phyloP scores from a whole-genome alignment of 2,113 vertebrate genomes.

The Thomomys bottae region DNA sequence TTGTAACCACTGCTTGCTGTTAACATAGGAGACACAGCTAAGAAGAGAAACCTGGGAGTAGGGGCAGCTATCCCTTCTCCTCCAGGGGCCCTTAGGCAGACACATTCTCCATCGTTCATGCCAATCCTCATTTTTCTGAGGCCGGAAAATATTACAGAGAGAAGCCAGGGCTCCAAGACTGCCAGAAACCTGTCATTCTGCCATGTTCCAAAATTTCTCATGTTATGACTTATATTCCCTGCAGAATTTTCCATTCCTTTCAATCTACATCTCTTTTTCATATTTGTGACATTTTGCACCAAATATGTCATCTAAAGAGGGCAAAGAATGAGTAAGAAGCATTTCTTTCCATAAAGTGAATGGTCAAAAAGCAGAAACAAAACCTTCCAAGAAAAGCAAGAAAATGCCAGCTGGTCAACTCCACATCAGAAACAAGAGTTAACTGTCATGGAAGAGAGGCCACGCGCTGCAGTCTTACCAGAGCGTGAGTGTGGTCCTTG shows the following conservation, averaged over 20 bases:
- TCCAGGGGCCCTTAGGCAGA: background rate
- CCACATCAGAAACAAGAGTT: background rate
- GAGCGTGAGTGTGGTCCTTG: background rate
- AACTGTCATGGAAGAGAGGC: background rate
- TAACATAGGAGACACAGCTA: background rate
- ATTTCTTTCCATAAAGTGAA: background rate
- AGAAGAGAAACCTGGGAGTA: background rate
- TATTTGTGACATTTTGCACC: background rate
- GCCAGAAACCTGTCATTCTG: conserved; percentile 31
- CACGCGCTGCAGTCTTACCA: background rate
- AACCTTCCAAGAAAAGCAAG: background rate
- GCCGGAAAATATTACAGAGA: background rate
- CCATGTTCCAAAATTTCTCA: conserved; percentile 8
- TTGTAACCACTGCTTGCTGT: background rate
- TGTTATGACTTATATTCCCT: conserved; percentile 36
- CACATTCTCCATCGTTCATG: background rate
- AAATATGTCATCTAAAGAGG: background rate
- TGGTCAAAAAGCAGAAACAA: background rate
- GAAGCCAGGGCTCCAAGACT: background rate
- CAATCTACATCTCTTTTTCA: conserved; percentile 27
- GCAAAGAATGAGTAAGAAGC: background rate
- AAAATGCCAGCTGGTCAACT: background rate
- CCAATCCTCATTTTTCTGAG: background rate
- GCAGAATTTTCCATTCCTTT: conserved; percentile 45
- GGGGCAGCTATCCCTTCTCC: background rate